Base-by-base conservation (phyloP, 2,797 vertebrate genomes). In the Manis javanica region DNA sequence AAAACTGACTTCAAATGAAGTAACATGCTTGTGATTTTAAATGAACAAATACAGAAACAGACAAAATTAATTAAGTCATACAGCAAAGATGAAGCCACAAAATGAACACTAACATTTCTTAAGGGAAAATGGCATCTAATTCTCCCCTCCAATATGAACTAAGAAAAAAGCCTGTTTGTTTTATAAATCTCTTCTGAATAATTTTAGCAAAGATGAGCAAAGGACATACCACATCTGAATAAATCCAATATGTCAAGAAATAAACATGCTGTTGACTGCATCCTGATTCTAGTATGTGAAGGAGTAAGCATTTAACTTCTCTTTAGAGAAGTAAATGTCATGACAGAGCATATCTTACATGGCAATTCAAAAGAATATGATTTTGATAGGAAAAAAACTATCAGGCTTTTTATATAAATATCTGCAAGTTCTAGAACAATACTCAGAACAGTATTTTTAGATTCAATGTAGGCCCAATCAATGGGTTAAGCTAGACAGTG, bases 11-110 rank as follows among this genome's bases (percentile, higher is more conserved):
- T 77, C 26, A 49, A 91, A 71, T 71, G 77, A 94, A 64, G 49
- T 79, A 82, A 92, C 14, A 96, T 3, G 34, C 24, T 63, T 94
- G 64, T 63, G 75, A 75, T 68, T 95, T 87, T 93, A 87, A 92
- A 51, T 63, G 23, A 96, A 79, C 49, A 88, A 93, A 61, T 78
- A 93, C 0, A 82, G 74, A 96, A 90, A 87, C 7, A 79, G 39
- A 74, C 21, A 46, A 95, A 88, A 78, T 21, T 34, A 88, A 78
- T 23, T 34, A 92, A 92, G 57, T 66, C 88, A 79, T 31, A 59
- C 71, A 92, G 87, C 39, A 61, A 95, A 95, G 59, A 68, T 2
- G 31, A 90, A 84, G 85, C 72, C 66, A 85, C 53, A 87, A 84
- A 72, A 81, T 1, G 31, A 72, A 87, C 24, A 81, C 66, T 63